A percentile compares a stretch with the other conserved stretches of the same genome.
These are phyloP conservation scores for Pardosa pseudoannulata DNA, from an alignment of 2,888 invertebrate genomes.

Conservation along the genomic window DNA sequence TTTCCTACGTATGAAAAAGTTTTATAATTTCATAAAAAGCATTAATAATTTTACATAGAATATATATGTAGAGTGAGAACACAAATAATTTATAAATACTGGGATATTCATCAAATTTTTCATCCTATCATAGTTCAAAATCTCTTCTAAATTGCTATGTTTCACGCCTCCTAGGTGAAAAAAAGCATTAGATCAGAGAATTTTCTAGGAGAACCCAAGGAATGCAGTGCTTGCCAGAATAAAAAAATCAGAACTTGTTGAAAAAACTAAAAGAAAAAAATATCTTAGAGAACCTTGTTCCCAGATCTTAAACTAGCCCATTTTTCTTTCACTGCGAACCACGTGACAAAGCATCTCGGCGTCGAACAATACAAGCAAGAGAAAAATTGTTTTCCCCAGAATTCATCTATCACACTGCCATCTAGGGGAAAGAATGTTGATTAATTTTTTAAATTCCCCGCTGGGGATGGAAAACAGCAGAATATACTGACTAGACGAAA, in stretches of 20 bases:
- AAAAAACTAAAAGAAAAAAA: background rate
- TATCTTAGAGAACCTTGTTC: background rate
- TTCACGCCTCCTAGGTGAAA: background rate
- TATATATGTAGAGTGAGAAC: too few species aligned
- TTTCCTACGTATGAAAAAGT: too few species aligned
- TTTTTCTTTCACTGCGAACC: constrained; percentile 29
- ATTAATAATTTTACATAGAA: too few species aligned
- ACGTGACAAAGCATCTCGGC: constrained; percentile 21
- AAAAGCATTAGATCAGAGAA: background rate
- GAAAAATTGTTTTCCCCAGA: constrained; percentile 48
- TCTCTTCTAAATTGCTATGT: background rate
- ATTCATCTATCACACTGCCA: constrained; percentile 46
- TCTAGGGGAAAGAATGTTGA: background rate
- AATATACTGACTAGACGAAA: too few species aligned
- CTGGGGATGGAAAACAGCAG: background rate
- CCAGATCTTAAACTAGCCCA: constrained; percentile 32
- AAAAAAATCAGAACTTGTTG: background rate
- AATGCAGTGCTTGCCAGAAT: background rate
- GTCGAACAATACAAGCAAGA: constrained; percentile 26
- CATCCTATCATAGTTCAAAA: background rate
- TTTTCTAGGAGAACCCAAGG: background rate
- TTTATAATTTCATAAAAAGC: too few species aligned
- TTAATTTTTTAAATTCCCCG: constrained; percentile 1
- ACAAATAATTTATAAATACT: too few species aligned
- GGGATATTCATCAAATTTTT: too few species aligned